Percentiles rank a stretch among this genome's conserved stretches.
Conservation (phyloP, 2,113 vertebrate genomes). For the Phoenicopterus ruber region DNA sequence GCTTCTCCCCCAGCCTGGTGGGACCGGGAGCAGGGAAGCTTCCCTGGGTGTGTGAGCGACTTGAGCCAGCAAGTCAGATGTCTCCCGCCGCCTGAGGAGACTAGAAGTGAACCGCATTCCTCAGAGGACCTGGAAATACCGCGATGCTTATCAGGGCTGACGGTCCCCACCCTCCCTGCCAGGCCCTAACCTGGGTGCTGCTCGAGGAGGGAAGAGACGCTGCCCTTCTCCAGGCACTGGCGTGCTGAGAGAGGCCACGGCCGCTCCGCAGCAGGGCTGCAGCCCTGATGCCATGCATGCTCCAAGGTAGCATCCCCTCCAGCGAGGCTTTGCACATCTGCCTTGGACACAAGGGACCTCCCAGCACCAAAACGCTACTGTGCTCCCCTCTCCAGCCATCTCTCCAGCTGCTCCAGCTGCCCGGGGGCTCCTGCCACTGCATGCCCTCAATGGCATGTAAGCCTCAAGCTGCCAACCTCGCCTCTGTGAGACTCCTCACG, state of each 20-base stretch:
- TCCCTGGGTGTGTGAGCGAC: neutral
- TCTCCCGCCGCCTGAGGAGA: neutral
- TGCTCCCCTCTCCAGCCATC: neutral
- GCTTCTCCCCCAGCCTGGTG: neutral
- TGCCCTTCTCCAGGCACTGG: neutral
- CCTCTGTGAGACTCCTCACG: neutral
- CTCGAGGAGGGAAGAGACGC: accelerated
- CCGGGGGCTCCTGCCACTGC: neutral
- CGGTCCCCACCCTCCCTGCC: conserved; percentile 50
- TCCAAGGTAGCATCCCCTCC: neutral
- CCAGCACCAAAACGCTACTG: accelerated
- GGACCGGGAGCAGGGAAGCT: neutral
- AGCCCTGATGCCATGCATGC: neutral
- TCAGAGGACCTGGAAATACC: conserved; percentile 56
- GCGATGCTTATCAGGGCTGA: conserved; percentile 51
- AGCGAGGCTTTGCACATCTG: neutral
- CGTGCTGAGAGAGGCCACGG: too few relatives aligned
- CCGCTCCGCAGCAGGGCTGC: neutral
- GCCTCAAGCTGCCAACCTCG: neutral
- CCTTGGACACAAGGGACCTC: neutral
- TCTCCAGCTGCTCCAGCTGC: neutral
- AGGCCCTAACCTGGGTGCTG: conserved; percentile 17
- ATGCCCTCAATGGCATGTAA: neutral
- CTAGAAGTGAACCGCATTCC: conserved; percentile 35
- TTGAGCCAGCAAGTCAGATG: conserved; percentile 9